Evolutionary conservation across 2,797 vertebrate genomes (phyloP).

Genomic region (Urocyon cinereoargenteus): DNA sequence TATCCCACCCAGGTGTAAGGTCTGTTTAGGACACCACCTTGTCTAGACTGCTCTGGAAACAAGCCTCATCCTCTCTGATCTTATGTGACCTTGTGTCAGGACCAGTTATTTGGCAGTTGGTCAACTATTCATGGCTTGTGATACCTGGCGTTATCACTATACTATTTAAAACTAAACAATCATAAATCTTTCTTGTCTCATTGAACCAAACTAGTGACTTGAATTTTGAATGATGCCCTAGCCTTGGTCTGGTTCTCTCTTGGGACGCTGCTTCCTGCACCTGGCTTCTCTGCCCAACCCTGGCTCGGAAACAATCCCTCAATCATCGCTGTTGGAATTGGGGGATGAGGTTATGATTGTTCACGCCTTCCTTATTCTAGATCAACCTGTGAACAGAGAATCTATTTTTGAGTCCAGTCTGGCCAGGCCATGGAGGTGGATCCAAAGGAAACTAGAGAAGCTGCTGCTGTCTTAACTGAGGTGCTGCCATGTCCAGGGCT

Average conservation of each 20-base stretch:
- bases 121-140: not conserved
- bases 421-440: not conserved
- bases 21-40: fast-evolving
- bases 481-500: not conserved
- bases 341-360: not conserved
- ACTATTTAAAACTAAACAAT: not conserved
- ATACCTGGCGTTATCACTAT: not conserved
- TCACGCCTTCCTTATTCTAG: not conserved
- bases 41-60: not conserved
- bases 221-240: not conserved
- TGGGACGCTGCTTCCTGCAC: not conserved
- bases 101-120: not conserved
- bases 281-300: not conserved
- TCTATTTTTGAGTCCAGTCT: not conserved
- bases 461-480: not conserved
- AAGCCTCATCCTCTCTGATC: not conserved
- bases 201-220: not conserved
- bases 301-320: not conserved
- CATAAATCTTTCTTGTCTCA: not conserved
- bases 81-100: not conserved
- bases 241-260: not conserved
- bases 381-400: not conserved
- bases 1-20: not conserved
- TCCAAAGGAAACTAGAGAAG: not conserved
- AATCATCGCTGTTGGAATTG: not conserved